Evolutionary conservation across 2,888 invertebrate genomes (phyloP).

Genomic region (Phortica magna): DNA sequence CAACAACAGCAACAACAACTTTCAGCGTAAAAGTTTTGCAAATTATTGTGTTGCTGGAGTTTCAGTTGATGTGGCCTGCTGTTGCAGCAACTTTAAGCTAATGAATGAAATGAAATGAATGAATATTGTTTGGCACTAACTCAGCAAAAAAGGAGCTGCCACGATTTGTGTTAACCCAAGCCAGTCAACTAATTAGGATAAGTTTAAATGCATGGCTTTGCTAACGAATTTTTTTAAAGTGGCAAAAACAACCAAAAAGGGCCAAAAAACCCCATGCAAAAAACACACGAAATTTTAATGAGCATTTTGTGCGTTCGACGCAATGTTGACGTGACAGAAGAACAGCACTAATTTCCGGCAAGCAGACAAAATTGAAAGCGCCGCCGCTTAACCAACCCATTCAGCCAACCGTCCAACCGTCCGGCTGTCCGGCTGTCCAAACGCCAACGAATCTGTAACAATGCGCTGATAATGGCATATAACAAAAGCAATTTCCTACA

Average conservation of each 20-base stretch:
- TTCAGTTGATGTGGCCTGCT: neutral
- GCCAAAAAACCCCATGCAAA: slow-evolving; percentile 25
- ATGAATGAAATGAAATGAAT: neutral
- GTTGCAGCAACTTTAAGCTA: neutral
- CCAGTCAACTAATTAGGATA: slow-evolving; percentile 60
- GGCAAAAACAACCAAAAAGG: slow-evolving; percentile 30
- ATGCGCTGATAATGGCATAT: slow-evolving; percentile 38
- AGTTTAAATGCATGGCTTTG: slow-evolving; percentile 60
- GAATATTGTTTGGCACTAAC: neutral
- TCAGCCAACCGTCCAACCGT: neutral
- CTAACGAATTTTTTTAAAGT: slow-evolving; percentile 19
- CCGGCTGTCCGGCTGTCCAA: neutral
- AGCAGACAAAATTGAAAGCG: slow-evolving; percentile 35
- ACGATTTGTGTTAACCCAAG: neutral
- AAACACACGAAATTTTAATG: slow-evolving; percentile 57
- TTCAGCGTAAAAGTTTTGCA: slow-evolving; percentile 33
- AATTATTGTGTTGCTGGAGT: neutral
- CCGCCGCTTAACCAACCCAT: neutral
- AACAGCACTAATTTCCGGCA: slow-evolving; percentile 58
- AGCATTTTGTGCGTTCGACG: slow-evolving; percentile 39
- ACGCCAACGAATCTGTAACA: slow-evolving; percentile 23
- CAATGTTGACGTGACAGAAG: slow-evolving; percentile 11
- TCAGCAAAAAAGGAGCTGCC: no score
- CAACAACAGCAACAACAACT: slow-evolving; percentile 26
- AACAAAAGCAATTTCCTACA: slow-evolving; percentile 71